phyloP scores from a whole-genome alignment of 1,140 invertebrate genomes.

The Atta colombica region DNA sequence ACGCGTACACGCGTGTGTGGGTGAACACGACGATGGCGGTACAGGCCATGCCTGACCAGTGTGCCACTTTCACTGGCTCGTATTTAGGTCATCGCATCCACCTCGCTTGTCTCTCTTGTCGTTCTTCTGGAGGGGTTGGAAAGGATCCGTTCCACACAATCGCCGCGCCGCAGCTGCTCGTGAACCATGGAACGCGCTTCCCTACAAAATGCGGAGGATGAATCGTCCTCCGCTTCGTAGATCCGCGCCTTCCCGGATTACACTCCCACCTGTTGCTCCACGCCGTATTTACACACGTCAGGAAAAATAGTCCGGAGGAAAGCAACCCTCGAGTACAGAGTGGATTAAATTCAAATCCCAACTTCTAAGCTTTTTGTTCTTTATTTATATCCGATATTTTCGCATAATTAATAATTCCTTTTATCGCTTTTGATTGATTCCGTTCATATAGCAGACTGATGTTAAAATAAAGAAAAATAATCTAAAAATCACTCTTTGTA shows the following conservation, averaged over 20 bases:
- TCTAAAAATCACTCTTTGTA: background rate
- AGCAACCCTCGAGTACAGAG: background rate
- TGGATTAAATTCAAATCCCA: background rate
- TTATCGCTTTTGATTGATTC: background rate
- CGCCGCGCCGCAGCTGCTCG: conserved; percentile 31
- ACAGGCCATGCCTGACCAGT: conserved; percentile 83
- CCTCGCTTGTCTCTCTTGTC: conserved; percentile 74
- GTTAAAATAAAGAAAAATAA: background rate
- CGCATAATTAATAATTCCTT: background rate
- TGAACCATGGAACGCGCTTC: conserved; percentile 13
- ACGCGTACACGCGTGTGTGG: conserved; percentile 61
- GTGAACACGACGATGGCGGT: conserved; percentile 76
- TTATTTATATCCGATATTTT: background rate
- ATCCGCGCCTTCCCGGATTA: background rate
- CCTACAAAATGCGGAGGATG: conserved; percentile 12
- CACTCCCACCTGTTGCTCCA: conserved; percentile 11
- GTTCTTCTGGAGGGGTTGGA: conserved; percentile 71
- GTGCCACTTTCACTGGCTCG: conserved; percentile 86
- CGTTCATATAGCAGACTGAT: background rate
- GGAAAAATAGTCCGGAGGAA: background rate
- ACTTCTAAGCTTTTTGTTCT: background rate
- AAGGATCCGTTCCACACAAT: conserved; percentile 54
- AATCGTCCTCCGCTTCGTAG: background rate
- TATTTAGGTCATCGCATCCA: conserved; percentile 86
- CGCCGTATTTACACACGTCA: background rate